These are phyloP conservation scores for Hemibagrus guttatus DNA, from an alignment of 2,797 vertebrate species.

Conservation along the genomic window DNA sequence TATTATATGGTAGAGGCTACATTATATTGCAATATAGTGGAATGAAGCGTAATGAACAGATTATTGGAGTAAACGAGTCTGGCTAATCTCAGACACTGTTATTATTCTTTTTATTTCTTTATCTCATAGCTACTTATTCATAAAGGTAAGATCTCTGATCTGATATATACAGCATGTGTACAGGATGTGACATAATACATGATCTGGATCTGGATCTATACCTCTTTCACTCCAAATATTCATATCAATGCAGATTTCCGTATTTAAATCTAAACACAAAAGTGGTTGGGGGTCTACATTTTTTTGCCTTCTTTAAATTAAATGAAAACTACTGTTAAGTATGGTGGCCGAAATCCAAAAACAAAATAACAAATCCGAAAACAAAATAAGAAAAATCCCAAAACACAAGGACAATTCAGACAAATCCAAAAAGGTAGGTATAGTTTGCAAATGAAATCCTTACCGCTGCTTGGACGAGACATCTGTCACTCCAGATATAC, in stretches of 20 bases:
- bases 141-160: not conserved
- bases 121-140: not conserved
- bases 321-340: not conserved
- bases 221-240: not conserved
- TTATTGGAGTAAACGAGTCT: not conserved
- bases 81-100: not conserved
- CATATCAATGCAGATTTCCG: not conserved
- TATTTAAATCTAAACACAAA: not conserved
- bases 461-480: no score
- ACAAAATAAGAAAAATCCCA: no score
- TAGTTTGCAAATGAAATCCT: no score
- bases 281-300: not conserved
- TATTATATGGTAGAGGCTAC: not conserved
- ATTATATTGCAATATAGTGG: slow-evolving; percentile 1
- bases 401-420: no score
- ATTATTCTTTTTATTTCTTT: not conserved
- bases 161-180: not conserved
- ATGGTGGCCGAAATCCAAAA: no score
- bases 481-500: no score
- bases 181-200: not conserved
- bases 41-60: not conserved
- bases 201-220: not conserved
- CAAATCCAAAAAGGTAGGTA: no score
- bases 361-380: no score
- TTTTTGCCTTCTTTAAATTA: not conserved